Evolutionary conservation across 2,113 vertebrate genomes (phyloP).

Genomic region (Lepus europaeus): DNA sequence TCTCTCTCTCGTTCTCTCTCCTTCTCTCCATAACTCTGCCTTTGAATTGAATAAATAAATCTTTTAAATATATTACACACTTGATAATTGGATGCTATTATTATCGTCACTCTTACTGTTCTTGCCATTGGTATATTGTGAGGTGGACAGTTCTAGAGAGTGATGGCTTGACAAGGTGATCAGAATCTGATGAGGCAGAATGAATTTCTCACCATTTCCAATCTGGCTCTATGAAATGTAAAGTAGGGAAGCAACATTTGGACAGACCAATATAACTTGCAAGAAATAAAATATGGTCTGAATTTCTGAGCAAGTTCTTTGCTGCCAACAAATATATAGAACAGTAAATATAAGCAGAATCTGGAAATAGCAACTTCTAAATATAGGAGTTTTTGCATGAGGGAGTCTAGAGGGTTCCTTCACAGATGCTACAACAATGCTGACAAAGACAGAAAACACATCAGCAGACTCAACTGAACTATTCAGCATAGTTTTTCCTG

Average conservation of each 20-base stretch:
- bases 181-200: neutral
- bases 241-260: neutral
- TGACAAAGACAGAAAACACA: neutral
- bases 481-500: neutral
- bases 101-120: neutral
- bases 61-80: neutral
- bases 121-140: neutral
- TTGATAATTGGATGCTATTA: neutral
- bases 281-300: neutral
- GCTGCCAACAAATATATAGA: neutral
- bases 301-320: constrained; percentile 23
- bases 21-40: too few relatives aligned
- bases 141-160: neutral
- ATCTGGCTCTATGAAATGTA: neutral
- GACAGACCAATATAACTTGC: neutral
- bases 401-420: neutral
- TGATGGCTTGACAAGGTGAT: neutral
- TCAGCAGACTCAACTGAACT: neutral
- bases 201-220: neutral
- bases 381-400: neutral
- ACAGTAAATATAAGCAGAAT: constrained; percentile 54
- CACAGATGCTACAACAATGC: neutral
- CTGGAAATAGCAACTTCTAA: constrained; percentile 35
- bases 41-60: too few relatives aligned
- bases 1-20: too few relatives aligned